These are phyloP conservation scores for Sylvia borin DNA, from an alignment of 2,797 vertebrate genomes.

Conservation along the genomic window DNA sequence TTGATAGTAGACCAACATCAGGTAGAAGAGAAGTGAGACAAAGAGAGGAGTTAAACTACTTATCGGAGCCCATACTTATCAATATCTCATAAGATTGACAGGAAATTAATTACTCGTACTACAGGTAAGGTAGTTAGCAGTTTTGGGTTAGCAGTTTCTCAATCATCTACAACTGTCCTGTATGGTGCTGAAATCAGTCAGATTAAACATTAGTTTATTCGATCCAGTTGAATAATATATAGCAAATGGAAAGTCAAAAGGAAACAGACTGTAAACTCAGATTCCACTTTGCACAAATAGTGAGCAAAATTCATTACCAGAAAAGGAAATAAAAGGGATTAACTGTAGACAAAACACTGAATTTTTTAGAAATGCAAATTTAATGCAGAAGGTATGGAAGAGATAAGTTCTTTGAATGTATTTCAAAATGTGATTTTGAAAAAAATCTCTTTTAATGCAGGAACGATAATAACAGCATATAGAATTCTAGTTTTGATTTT, in stretches of 20 bases:
- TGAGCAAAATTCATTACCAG: not conserved
- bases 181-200: not conserved
- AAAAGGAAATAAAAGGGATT: not conserved
- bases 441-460: not conserved
- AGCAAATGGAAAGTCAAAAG: not conserved
- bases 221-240: not conserved
- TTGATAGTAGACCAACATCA: rapidly evolving
- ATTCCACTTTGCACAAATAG: not conserved
- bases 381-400: not conserved
- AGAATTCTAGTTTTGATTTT: not conserved
- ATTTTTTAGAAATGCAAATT: not conserved
- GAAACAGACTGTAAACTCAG: not conserved
- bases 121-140: not conserved
- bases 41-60: not conserved
- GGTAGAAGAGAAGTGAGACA: not conserved
- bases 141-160: not conserved
- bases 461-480: not conserved
- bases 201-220: not conserved
- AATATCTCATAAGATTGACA: not conserved
- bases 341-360: not conserved
- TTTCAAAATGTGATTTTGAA: not conserved
- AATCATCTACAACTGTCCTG: not conserved
- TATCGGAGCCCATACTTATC: not conserved
- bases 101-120: not conserved
- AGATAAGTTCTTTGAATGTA: not conserved